Evolutionary conservation across 2,888 invertebrate species (phyloP).

Genomic region (Gortyna flavago): DNA sequence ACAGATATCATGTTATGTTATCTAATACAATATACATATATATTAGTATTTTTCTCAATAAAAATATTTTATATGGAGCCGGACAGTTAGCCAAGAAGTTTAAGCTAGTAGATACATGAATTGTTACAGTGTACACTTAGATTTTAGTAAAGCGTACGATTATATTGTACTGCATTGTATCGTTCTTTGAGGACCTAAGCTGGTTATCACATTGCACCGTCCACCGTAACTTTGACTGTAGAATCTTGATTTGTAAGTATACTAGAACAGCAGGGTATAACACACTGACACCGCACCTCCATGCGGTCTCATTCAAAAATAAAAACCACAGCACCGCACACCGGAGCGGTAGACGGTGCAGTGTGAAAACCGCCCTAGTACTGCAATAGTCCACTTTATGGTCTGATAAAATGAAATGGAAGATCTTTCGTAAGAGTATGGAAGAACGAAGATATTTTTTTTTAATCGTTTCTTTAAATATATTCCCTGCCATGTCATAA

Average conservation of each 20-base stretch:
- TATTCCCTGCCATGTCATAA: background rate
- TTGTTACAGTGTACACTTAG: background rate
- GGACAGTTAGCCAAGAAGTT: background rate
- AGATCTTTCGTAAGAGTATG: background rate
- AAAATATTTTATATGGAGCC: background rate
- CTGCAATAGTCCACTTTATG: background rate
- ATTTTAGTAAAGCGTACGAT: background rate
- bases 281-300: too few species aligned
- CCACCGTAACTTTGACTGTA: too few species aligned
- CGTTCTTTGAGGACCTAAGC: background rate
- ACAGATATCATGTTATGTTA: background rate
- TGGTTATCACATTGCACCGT: background rate
- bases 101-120: background rate
- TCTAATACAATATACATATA: background rate
- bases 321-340: too few species aligned
- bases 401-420: background rate
- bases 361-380: too few species aligned
- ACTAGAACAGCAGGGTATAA: too few species aligned
- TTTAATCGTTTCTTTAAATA: background rate
- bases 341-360: too few species aligned
- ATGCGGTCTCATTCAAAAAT: too few species aligned
- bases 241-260: too few species aligned
- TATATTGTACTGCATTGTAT: background rate
- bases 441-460: background rate
- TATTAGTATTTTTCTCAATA: background rate